Percentiles rank a stretch among this genome's conserved stretches.
Conservation (phyloP, 1,140 invertebrate species). For the Probaryconus sp. region DNA sequence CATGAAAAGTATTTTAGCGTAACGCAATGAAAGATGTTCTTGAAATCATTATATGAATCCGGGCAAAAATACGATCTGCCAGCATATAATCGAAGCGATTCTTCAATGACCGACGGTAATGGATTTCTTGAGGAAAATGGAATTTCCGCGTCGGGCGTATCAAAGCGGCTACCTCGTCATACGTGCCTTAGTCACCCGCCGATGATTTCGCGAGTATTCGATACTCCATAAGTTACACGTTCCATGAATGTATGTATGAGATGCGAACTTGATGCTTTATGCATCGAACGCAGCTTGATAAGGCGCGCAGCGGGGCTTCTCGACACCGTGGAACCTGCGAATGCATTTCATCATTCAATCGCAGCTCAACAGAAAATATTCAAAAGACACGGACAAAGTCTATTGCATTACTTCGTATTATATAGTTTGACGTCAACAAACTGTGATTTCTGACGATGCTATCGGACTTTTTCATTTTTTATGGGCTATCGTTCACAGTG, state of each 20-base stretch:
- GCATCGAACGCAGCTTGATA: slow-evolving; percentile 75
- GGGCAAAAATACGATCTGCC: slow-evolving; percentile 52
- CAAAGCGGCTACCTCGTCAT: slow-evolving; percentile 67
- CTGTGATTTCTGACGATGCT: slow-evolving; percentile 4
- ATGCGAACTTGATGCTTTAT: slow-evolving; percentile 78
- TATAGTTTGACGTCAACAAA: slow-evolving; percentile 21
- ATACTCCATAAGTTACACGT: slow-evolving; percentile 73
- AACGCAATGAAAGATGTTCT: slow-evolving; percentile 41
- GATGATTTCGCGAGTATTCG: slow-evolving; percentile 71
- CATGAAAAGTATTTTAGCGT: slow-evolving; percentile 7
- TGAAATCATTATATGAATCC: slow-evolving; percentile 47
- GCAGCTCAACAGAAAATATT: slow-evolving; percentile 37
- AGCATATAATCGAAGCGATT: slow-evolving; percentile 58
- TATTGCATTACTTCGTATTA: slow-evolving; percentile 38
- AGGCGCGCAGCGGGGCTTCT: slow-evolving; percentile 53
- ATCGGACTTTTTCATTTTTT: slow-evolving; percentile 11
- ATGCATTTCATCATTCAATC: slow-evolving; percentile 50
- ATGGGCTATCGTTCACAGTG: slow-evolving; percentile 2
- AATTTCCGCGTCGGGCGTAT: slow-evolving; percentile 63
- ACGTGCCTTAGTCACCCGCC: slow-evolving; percentile 72
- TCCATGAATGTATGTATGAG: slow-evolving; percentile 78
- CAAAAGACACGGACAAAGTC: slow-evolving; percentile 35
- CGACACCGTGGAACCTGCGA: slow-evolving; percentile 46
- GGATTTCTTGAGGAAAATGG: slow-evolving; percentile 67
- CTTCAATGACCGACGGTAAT: slow-evolving; percentile 66